Base-by-base conservation (phyloP, 2,797 vertebrate species). In the Chrysocyon brachyurus region DNA sequence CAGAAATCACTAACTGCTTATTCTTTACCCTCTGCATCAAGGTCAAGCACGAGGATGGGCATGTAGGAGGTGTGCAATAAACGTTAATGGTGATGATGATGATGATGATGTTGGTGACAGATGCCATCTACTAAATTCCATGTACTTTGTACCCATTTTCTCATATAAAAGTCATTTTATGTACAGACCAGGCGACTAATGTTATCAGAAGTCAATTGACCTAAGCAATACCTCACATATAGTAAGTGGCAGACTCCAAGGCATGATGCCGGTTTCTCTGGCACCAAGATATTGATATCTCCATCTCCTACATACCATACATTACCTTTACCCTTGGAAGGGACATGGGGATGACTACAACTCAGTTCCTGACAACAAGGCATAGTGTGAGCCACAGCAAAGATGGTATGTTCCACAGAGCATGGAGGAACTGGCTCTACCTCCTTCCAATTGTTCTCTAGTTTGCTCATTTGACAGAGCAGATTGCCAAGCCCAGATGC, bases 101-200 rank as follows among this genome's bases (percentile, higher is more conserved):
- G 12, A 33, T 64, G 16, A 33, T 28, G 11, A 9, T 28, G 26
- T 24, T 54, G n/a, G 26, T 90, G 70, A 94, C 68, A 70, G 22
- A 31, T 59, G 49, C 36, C 16, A 81, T 94, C 75, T 93, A 75
- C 33, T 72, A 64, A 87, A 5, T 70, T 57, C 73, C 89, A 92
- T 26, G 16, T 36, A 64, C 21, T 96, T 93, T 70, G 33, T 63
- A 84, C 86, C 26, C 3, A n/a, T 92, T 75, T 24, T 87, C 9
- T 94, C 19, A 70, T 46, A 81, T 8, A 84, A 93, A 92, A 66
- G 40, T 87, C 8, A 85, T 82, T 92, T 92, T 91, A 91, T 79
- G 33, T 79, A 87, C 12, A 83, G 33, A 63, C 19, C 19, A 96
- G 49, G 33, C 95, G 93, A 66, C 54, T 87, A 40, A 8, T 31